These are phyloP conservation scores for Rhegmatorhina hoffmannsi DNA, from an alignment of 2,113 vertebrate species.

Conservation along the genomic window DNA sequence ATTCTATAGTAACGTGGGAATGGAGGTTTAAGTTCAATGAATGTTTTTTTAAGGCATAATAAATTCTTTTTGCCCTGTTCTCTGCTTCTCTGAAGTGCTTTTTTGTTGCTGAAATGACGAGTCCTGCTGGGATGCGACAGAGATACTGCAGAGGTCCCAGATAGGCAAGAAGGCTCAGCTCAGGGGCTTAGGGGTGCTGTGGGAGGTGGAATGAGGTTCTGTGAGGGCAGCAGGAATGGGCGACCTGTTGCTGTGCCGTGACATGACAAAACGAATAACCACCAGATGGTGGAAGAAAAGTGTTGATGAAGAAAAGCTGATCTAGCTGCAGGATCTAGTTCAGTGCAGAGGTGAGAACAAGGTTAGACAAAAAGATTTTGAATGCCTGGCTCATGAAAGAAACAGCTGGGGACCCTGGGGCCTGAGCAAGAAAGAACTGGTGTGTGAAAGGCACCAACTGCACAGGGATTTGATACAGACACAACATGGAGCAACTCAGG, in stretches of 20 bases:
- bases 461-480: neutral
- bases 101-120: neutral
- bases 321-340: neutral
- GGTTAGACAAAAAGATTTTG: neutral
- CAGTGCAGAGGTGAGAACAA: neutral
- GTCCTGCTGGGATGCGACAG: neutral
- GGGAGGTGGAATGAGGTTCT: neutral
- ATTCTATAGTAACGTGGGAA: neutral
- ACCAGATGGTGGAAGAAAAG: neutral
- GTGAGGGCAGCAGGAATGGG: neutral
- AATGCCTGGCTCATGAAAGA: neutral
- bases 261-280: rapidly evolving
- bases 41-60: rapidly evolving
- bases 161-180: neutral
- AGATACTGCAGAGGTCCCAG: neutral
- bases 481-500: neutral
- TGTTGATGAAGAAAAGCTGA: neutral
- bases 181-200: rapidly evolving
- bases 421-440: neutral
- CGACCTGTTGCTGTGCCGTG: rapidly evolving
- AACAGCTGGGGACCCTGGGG: neutral
- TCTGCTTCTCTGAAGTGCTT: neutral
- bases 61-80: neutral
- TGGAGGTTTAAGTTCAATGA: too few relatives aligned
- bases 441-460: rapidly evolving